Percentiles rank a stretch among this genome's conserved stretches.
These are phyloP conservation scores for Scleropages formosus DNA, from an alignment of 2,797 vertebrate species.

Conservation along the genomic window DNA sequence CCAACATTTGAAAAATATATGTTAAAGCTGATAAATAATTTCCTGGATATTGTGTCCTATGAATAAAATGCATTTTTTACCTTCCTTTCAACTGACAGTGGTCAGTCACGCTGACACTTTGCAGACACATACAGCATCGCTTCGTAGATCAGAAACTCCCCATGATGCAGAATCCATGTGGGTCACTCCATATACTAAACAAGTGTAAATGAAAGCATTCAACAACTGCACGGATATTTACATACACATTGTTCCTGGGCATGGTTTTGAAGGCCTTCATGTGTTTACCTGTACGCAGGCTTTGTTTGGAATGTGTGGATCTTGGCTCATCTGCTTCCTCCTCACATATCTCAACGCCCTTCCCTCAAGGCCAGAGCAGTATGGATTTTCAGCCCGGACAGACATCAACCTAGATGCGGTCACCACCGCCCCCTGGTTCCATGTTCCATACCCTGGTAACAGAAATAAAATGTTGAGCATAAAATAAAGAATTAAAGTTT, in stretches of 20 bases:
- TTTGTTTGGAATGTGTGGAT: conserved; percentile 73
- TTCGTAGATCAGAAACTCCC: too few relatives aligned
- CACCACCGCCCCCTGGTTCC: conserved; percentile 68
- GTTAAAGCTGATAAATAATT: too few relatives aligned
- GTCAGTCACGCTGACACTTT: too few relatives aligned
- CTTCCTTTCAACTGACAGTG: too few relatives aligned
- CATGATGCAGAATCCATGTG: too few relatives aligned
- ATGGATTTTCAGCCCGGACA: conserved; percentile 69
- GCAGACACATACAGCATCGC: too few relatives aligned
- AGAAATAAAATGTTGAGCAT: too few relatives aligned
- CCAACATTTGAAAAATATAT: too few relatives aligned
- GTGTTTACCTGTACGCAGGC: conserved; percentile 49
- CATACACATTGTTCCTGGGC: background rate
- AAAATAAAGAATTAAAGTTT: too few relatives aligned
- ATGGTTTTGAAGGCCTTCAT: background rate
- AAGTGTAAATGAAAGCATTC: background rate
- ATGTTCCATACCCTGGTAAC: conserved; percentile 72
- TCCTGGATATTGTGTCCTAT: too few relatives aligned
- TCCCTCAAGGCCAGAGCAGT: conserved; percentile 61
- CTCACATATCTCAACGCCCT: conserved; percentile 67
- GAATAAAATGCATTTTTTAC: too few relatives aligned
- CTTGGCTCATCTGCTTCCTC: conserved; percentile 74
- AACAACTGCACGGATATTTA: background rate
- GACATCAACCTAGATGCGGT: conserved; percentile 71
- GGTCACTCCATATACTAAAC: too few relatives aligned